A percentile compares a stretch with the other conserved stretches of the same genome.
phyloP scores from a whole-genome alignment of 1,140 invertebrate species.

The Colletes latitarsis region DNA sequence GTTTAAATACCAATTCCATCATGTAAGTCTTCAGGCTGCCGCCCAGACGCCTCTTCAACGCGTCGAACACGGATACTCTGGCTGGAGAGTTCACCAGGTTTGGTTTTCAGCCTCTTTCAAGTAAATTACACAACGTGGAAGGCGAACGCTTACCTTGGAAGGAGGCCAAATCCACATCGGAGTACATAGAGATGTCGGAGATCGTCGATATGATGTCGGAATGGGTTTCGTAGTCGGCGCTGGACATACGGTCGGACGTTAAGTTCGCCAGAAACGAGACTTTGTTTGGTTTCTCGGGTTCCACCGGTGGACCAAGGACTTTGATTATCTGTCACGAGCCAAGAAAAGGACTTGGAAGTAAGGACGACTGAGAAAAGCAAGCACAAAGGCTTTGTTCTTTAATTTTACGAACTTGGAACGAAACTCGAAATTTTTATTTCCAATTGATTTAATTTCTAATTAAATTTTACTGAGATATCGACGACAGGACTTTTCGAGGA shows the following conservation, averaged over 20 bases:
- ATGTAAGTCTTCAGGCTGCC: constrained; percentile 60
- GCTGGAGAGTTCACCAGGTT: background rate
- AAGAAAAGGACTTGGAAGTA: background rate
- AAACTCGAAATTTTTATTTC: too few relatives aligned
- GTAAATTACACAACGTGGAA: too few relatives aligned
- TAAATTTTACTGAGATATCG: too few relatives aligned
- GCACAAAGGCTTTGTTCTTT: too few relatives aligned
- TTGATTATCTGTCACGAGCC: constrained; percentile 38
- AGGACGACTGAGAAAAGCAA: too few relatives aligned
- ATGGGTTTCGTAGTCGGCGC: background rate
- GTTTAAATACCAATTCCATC: constrained; percentile 49
- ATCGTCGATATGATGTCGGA: background rate
- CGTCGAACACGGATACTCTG: constrained; percentile 5
- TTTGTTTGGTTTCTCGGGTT: too few relatives aligned
- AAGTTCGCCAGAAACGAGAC: too few relatives aligned
- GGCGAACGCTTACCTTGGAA: background rate
- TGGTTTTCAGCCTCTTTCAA: too few relatives aligned
- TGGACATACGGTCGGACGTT: too few relatives aligned
- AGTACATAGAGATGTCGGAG: background rate
- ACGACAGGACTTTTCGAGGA: too few relatives aligned
- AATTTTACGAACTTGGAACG: too few relatives aligned
- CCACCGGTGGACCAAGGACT: background rate
- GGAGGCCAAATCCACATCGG: background rate
- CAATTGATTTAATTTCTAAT: too few relatives aligned
- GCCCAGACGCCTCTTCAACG: constrained; percentile 29